phyloP scores from a whole-genome alignment of 2,113 vertebrate genomes.

The Phoxinus phoxinus region DNA sequence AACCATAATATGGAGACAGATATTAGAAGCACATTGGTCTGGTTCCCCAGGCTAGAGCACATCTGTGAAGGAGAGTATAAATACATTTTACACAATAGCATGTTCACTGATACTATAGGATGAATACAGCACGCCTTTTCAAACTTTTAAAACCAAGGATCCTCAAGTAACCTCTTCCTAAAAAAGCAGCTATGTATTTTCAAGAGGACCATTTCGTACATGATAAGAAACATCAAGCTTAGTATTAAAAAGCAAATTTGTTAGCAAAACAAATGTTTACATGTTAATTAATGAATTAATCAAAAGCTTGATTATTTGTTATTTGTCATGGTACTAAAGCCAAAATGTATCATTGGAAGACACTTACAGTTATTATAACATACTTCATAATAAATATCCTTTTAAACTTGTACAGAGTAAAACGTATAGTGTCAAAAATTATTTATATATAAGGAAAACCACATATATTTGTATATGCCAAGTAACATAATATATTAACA shows the following conservation, averaged over 20 bases:
- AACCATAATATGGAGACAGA: slow-evolving; percentile 58
- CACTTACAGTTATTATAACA: too few relatives aligned
- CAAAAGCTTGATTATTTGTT: too few relatives aligned
- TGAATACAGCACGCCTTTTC: neutral
- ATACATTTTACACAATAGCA: slow-evolving; percentile 24
- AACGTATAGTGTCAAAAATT: too few relatives aligned
- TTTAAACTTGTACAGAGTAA: too few relatives aligned
- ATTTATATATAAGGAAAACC: too few relatives aligned
- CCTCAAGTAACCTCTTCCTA: slow-evolving; percentile 1
- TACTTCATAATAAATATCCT: too few relatives aligned
- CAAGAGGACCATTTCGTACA: neutral
- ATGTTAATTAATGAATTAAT: neutral
- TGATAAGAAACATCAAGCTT: neutral
- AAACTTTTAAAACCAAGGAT: neutral
- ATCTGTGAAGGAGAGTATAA: slow-evolving; percentile 26
- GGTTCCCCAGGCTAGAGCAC: slow-evolving; percentile 28
- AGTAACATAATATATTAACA: too few relatives aligned
- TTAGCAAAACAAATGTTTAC: neutral
- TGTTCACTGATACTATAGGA: slow-evolving; percentile 36
- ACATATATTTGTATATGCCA: too few relatives aligned
- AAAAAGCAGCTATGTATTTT: neutral
- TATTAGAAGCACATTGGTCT: slow-evolving; percentile 52
- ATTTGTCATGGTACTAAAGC: too few relatives aligned
- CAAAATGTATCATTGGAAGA: too few relatives aligned
- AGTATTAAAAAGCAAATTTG: neutral